Evolutionary conservation across 2,888 invertebrate species (phyloP).

Genomic region (Allophyes oxyacanthae): DNA sequence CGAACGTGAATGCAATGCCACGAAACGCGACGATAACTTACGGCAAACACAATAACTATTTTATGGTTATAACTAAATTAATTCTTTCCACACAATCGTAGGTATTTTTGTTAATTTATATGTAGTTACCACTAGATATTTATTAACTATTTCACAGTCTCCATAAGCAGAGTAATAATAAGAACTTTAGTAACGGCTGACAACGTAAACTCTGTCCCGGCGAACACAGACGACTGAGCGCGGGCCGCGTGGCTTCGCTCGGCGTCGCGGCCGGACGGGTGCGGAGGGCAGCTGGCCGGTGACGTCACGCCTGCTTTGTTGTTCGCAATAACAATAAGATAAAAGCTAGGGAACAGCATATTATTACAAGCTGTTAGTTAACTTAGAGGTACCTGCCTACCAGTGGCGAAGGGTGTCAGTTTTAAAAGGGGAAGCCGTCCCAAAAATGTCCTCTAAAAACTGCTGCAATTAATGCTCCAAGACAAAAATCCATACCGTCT

Average conservation of each 20-base stretch:
- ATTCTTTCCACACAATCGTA: conserved; percentile 1
- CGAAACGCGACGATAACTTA: conserved; percentile 25
- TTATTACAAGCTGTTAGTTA: no score
- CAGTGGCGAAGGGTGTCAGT: no score
- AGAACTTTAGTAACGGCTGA: background rate
- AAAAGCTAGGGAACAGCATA: no score
- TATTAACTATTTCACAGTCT: background rate
- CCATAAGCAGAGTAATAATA: background rate
- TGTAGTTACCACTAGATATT: no score
- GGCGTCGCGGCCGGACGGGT: conserved; percentile 5
- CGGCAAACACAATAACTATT: conserved; percentile 4
- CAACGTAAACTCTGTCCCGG: conserved; percentile 6
- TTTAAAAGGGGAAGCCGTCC: no score
- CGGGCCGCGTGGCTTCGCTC: conserved; percentile 9
- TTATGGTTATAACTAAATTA: conserved; percentile 11
- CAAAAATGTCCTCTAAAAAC: no score
- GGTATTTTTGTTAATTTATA: background rate
- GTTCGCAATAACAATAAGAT: no score
- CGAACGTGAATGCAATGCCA: conserved; percentile 13
- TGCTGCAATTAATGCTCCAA: no score
- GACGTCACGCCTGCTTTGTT: background rate
- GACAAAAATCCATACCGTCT: no score
- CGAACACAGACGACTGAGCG: conserved; percentile 14
- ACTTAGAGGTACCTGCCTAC: no score
- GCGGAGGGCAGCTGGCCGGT: background rate